Conservation (phyloP, 2,888 invertebrate genomes). For the Siphlonurus alternatus region DNA sequence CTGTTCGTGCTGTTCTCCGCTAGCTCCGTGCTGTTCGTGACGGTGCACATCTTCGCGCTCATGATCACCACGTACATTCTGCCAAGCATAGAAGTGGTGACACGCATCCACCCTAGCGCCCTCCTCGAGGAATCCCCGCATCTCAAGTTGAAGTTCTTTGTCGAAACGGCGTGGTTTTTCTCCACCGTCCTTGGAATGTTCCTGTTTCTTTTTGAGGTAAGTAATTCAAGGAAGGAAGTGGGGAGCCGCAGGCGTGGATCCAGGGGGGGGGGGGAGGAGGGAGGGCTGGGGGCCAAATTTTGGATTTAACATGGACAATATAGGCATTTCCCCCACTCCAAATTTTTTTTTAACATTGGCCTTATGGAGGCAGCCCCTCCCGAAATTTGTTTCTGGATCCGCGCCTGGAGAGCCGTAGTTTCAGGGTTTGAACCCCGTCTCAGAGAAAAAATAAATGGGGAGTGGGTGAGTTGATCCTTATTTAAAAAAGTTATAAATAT, state of each 20-base stretch:
- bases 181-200: slow-evolving; percentile 41
- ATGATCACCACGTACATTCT: slow-evolving; percentile 47
- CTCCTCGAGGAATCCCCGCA: slow-evolving; percentile 18
- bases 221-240: neutral
- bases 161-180: slow-evolving; percentile 39
- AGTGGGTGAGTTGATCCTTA: too few relatives aligned
- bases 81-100: slow-evolving; percentile 40
- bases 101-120: slow-evolving; percentile 25
- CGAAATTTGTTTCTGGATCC: too few relatives aligned
- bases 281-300: too few relatives aligned
- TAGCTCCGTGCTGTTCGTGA: slow-evolving; percentile 37
- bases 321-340: too few relatives aligned
- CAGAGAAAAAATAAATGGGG: too few relatives aligned
- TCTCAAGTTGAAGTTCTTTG: slow-evolving; percentile 23
- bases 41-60: slow-evolving; percentile 39
- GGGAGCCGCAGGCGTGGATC: neutral
- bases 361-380: too few relatives aligned
- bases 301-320: too few relatives aligned
- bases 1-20: slow-evolving; percentile 35
- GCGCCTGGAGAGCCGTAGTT: neutral
- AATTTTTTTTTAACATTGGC: too few relatives aligned
- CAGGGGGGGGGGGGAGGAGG: too few relatives aligned
- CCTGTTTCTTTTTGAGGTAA: slow-evolving; percentile 36
- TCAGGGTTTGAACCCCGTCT: too few relatives aligned
- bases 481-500: too few relatives aligned